These are phyloP conservation scores for Chirona hameri DNA, from an alignment of 2,888 invertebrate genomes.

Conservation along the genomic window DNA sequence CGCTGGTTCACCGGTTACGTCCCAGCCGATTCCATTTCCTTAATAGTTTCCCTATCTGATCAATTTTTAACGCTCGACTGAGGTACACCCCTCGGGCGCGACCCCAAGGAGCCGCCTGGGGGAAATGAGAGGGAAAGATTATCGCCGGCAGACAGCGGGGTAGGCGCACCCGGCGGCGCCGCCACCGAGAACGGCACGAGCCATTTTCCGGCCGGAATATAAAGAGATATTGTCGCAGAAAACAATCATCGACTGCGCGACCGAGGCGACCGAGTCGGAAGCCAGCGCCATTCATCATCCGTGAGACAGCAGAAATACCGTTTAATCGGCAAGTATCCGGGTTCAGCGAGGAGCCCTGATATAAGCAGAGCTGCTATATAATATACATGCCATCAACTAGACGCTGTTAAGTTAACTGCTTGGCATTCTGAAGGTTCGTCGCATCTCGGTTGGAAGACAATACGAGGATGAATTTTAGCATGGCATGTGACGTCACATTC, in stretches of 20 bases:
- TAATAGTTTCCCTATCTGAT: constrained; percentile 5
- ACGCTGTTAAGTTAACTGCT: no score
- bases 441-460: no score
- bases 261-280: no score
- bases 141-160: background rate
- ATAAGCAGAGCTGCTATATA: no score
- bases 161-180: background rate
- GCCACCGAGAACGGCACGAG: background rate
- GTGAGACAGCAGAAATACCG: no score
- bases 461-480: no score
- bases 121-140: constrained; percentile 23
- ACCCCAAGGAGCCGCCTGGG: background rate
- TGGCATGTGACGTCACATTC: no score
- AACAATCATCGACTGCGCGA: background rate
- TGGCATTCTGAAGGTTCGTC: no score
- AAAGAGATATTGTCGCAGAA: background rate
- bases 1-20: background rate
- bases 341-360: no score
- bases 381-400: no score
- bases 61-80: constrained; percentile 24
- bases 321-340: no score
- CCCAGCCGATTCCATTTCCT: constrained; percentile 7
- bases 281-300: no score
- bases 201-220: background rate
- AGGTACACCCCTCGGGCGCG: background rate